Conservation (phyloP, 2,888 invertebrate species). For the Stenoptilia bipunctidactyla region DNA sequence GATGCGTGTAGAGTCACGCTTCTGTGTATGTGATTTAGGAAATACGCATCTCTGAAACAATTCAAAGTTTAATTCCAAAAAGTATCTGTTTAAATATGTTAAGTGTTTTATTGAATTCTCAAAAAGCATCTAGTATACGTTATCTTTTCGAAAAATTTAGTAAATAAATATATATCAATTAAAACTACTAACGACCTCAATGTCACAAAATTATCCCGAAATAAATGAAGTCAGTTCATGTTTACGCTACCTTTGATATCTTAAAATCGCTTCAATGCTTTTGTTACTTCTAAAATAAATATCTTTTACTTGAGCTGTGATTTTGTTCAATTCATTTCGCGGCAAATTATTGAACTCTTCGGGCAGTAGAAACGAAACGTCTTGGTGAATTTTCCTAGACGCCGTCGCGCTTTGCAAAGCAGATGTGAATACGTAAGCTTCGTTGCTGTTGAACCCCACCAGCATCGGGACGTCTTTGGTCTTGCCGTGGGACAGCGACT, state of each 20-base stretch:
- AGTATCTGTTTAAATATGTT: too few relatives aligned
- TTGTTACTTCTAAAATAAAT: slow-evolving; percentile 39
- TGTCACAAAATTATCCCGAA: too few relatives aligned
- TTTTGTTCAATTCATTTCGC: slow-evolving; percentile 33
- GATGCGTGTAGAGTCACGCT: slow-evolving; percentile 36
- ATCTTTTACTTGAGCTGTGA: slow-evolving; percentile 31
- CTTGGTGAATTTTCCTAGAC: slow-evolving; percentile 21
- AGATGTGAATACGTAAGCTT: slow-evolving; percentile 47
- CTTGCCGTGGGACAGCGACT: slow-evolving; percentile 27
- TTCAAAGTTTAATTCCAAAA: too few relatives aligned
- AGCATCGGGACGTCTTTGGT: slow-evolving; percentile 36
- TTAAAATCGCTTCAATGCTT: slow-evolving; percentile 30
- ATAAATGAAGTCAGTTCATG: too few relatives aligned
- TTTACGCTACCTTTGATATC: slow-evolving; percentile 50
- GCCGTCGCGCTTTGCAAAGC: slow-evolving; percentile 27
- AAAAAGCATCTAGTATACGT: too few relatives aligned
- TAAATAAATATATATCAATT: too few relatives aligned
- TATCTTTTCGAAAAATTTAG: too few relatives aligned
- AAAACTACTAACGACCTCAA: too few relatives aligned
- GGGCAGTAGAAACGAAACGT: slow-evolving; percentile 33
- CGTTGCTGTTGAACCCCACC: slow-evolving; percentile 47
- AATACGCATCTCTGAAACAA: slow-evolving; percentile 46
- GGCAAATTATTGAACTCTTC: slow-evolving; percentile 30
- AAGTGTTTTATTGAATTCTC: too few relatives aligned
- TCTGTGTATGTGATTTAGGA: slow-evolving; percentile 42